Evolutionary conservation across 2,113 vertebrate genomes (phyloP).

Genomic region (Zosterops lateralis): DNA sequence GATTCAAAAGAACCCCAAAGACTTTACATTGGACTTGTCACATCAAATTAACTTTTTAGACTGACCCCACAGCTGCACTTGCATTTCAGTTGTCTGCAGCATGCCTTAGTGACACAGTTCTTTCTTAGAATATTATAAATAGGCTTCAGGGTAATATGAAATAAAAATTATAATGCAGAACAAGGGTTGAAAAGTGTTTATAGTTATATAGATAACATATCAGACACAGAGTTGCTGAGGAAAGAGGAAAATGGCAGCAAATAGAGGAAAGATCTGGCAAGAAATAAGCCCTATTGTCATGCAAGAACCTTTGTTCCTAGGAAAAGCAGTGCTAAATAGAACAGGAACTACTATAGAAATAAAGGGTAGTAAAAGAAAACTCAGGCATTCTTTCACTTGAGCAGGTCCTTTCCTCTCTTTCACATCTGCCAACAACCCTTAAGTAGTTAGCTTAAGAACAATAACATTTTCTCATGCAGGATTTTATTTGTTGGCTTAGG

Average conservation of each 20-base stretch:
- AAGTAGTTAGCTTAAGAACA: background rate
- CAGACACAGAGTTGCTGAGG: background rate
- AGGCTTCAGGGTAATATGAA: background rate
- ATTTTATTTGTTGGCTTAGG: background rate
- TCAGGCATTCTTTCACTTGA: background rate
- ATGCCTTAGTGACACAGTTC: background rate
- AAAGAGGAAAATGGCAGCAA: background rate
- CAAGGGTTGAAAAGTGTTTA: background rate
- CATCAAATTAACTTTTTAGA: background rate
- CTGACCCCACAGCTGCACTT: background rate
- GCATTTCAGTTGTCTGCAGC: background rate
- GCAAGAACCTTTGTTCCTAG: background rate
- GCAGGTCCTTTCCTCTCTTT: background rate
- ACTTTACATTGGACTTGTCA: background rate
- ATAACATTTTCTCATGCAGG: background rate
- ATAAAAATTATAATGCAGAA: background rate
- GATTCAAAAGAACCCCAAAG: background rate
- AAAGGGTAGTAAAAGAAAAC: background rate
- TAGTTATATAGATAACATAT: background rate
- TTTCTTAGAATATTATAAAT: background rate
- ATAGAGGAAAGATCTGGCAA: background rate
- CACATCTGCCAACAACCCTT: background rate
- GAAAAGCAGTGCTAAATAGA: background rate
- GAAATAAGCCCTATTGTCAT: background rate
- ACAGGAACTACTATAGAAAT: background rate